Evolutionary conservation across 2,888 invertebrate species (phyloP).

Genomic region (Ennomos fuscantarius): DNA sequence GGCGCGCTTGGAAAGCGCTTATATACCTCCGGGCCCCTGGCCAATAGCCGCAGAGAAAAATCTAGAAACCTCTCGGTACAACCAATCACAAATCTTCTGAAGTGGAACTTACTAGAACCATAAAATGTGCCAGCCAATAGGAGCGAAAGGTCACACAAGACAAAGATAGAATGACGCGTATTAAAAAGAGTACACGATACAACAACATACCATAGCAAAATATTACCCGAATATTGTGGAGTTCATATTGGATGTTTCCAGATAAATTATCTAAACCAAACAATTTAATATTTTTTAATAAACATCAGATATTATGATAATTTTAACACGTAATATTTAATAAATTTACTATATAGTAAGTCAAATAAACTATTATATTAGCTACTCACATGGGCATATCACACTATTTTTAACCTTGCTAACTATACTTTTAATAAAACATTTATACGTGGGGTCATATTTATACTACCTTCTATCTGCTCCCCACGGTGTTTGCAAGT

Average conservation of each 20-base stretch:
- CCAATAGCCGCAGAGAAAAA: constrained; percentile 61
- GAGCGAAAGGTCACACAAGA: constrained; percentile 27
- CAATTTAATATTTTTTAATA: too few relatives aligned
- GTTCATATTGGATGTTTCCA: neutral
- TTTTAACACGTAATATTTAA: too few relatives aligned
- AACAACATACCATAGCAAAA: constrained; percentile 39
- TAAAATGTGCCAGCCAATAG: constrained; percentile 49
- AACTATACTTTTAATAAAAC: too few relatives aligned
- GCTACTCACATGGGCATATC: too few relatives aligned
- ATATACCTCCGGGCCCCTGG: constrained; percentile 48
- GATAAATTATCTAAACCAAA: too few relatives aligned
- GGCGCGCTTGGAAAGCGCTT: constrained; percentile 57
- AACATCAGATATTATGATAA: too few relatives aligned
- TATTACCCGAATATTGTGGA: constrained; percentile 36
- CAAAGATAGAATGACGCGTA: constrained; percentile 35
- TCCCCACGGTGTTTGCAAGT: too few relatives aligned
- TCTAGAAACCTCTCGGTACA: constrained; percentile 51
- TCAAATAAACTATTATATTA: too few relatives aligned
- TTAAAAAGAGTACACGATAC: constrained; percentile 39
- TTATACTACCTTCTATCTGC: too few relatives aligned
- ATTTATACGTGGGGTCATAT: too few relatives aligned
- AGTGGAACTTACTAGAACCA: constrained; percentile 57
- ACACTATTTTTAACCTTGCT: too few relatives aligned
- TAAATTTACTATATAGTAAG: too few relatives aligned
- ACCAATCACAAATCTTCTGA: constrained; percentile 53